Conservation (phyloP, 2,888 invertebrate species). For the Dryadula phaetusa region DNA sequence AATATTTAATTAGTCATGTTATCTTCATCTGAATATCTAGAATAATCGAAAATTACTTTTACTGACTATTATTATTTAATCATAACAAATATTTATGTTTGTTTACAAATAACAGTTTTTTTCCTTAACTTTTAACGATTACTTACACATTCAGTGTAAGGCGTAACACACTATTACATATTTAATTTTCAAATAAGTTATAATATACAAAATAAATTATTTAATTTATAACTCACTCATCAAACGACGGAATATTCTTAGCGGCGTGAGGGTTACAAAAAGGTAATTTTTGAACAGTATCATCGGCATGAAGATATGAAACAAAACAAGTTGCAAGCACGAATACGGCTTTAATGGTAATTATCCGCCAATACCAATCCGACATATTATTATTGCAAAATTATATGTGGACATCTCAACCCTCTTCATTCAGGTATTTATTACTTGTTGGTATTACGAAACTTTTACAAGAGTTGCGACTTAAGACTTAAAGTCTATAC, state of each 20-base stretch:
- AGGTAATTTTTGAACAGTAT: constrained; percentile 73
- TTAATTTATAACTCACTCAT: constrained; percentile 67
- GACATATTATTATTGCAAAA: constrained; percentile 76
- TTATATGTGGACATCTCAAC: constrained; percentile 74
- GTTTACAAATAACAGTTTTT: constrained; percentile 30
- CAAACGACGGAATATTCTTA: constrained; percentile 59
- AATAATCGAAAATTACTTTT: constrained; percentile 18
- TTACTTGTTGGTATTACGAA: constrained; percentile 66
- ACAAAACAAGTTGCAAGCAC: constrained; percentile 63
- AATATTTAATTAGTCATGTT: constrained; percentile 11
- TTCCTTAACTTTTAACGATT: background rate
- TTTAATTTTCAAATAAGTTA: background rate
- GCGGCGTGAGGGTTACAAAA: constrained; percentile 74
- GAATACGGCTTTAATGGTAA: constrained; percentile 69
- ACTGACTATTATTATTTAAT: background rate
- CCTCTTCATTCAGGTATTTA: constrained; percentile 53
- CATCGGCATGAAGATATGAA: constrained; percentile 70
- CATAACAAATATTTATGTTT: background rate
- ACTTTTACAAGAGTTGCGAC: constrained; percentile 58
- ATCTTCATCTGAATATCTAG: constrained; percentile 20
- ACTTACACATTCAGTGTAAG: too few species aligned
- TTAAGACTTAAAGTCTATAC: constrained; percentile 31
- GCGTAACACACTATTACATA: too few species aligned
- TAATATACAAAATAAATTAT: background rate
- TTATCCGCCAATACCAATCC: constrained; percentile 76